Conservation (phyloP, 2,113 vertebrate species). For the Tautogolabrus adspersus region DNA sequence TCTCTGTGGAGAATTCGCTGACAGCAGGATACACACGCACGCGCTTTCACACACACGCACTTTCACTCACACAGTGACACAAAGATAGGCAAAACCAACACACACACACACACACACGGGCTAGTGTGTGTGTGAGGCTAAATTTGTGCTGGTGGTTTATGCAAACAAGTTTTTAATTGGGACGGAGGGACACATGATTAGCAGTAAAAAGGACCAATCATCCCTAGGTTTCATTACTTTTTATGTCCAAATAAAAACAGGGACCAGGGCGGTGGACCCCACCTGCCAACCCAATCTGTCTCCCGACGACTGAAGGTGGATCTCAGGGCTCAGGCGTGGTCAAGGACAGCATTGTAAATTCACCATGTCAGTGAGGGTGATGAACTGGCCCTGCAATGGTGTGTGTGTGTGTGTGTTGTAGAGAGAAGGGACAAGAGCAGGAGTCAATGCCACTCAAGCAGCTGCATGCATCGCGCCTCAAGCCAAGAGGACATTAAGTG, state of each 20-base stretch:
- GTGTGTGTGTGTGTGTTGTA: constrained; percentile 5
- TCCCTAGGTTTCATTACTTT: constrained; percentile 51
- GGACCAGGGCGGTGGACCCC: constrained; percentile 16
- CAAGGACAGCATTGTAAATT: constrained; percentile 73
- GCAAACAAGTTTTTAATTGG: constrained; percentile 59
- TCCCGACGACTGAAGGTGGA: constrained; percentile 59
- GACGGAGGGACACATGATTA: constrained; percentile 56
- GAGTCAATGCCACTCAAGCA: constrained; percentile 57
- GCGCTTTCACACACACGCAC: constrained; percentile 14
- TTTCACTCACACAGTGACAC: constrained; percentile 39
- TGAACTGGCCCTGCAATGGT: constrained; percentile 65
- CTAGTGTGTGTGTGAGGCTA: not conserved
- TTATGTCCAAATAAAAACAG: constrained; percentile 64
- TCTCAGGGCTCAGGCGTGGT: constrained; percentile 55
- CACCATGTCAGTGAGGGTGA: constrained; percentile 68
- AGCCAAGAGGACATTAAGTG: constrained; percentile 42
- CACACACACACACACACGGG: constrained; percentile 25
- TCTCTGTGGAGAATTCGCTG: constrained; percentile 77
- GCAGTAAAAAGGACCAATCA: constrained; percentile 55
- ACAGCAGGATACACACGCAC: constrained; percentile 59
- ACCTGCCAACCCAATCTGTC: constrained; percentile 60
- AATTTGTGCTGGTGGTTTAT: constrained; percentile 51
- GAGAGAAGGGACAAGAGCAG: constrained; percentile 26
- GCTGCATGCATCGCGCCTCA: constrained; percentile 43
- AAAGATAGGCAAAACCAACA: constrained; percentile 32